Evolutionary conservation across 2,113 vertebrate genomes (phyloP).

Genomic region (Channa argus): DNA sequence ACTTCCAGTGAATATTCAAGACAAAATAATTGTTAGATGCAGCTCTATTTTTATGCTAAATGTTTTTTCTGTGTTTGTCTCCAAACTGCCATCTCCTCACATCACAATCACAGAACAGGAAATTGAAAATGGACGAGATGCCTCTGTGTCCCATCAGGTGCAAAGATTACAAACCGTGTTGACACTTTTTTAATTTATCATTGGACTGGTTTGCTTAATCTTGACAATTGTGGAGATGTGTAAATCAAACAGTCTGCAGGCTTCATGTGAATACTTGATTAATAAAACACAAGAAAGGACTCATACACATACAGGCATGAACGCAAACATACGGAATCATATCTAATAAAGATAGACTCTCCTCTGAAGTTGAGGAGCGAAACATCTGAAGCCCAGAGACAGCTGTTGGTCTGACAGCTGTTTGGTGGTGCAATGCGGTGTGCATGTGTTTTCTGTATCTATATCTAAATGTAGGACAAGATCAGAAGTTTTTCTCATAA

Average conservation of each 20-base stretch:
- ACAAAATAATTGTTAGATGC: not conserved
- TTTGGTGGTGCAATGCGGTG: not conserved
- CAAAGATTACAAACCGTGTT: not conserved
- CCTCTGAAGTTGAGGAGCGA: conserved; percentile 36
- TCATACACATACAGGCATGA: not conserved
- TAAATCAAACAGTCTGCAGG: not conserved
- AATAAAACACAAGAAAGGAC: not conserved
- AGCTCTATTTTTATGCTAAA: not conserved
- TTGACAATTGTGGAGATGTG: not conserved
- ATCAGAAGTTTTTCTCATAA: too few relatives aligned
- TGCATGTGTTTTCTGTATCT: conserved; percentile 8
- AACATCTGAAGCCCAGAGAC: conserved; percentile 37
- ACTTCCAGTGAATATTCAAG: not conserved
- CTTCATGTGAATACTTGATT: not conserved
- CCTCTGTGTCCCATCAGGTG: not conserved
- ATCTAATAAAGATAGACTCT: conserved; percentile 35
- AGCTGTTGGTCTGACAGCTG: conserved; percentile 26
- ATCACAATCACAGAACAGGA: not conserved
- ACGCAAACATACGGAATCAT: not conserved
- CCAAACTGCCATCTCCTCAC: not conserved
- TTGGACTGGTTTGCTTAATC: not conserved
- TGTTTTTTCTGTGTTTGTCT: not conserved
- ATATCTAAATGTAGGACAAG: not conserved
- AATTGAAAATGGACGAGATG: conserved; percentile 6
- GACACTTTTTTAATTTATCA: conserved; percentile 4